A percentile compares a stretch with the other conserved stretches of the same genome.
phyloP scores from a whole-genome alignment of 2,113 vertebrate genomes.

The Poecilia latipinna region DNA sequence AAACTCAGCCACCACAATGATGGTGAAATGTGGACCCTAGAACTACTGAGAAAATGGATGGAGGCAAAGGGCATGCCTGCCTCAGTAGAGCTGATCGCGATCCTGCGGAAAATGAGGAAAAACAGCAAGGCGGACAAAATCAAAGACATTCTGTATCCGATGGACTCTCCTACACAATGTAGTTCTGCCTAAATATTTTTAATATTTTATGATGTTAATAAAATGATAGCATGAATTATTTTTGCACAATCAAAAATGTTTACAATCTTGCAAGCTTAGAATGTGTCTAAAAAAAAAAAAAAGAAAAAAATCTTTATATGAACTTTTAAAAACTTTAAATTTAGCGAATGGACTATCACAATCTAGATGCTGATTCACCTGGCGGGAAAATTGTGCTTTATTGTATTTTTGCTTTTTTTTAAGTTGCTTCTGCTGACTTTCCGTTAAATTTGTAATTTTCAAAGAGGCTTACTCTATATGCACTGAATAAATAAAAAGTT shows the following conservation, averaged over 20 bases:
- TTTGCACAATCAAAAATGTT: neutral
- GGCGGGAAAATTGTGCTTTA: neutral
- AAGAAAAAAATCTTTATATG: neutral
- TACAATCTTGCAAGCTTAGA: neutral
- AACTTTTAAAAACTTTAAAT: neutral
- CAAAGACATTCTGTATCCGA: neutral
- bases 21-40: neutral
- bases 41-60: constrained; percentile 11
- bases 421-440: neutral
- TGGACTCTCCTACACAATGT: neutral
- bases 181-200: neutral
- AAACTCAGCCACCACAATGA: accelerated
- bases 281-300: too few relatives aligned
- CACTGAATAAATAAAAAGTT: neutral
- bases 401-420: neutral
- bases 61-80: constrained; percentile 6
- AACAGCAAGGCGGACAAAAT: neutral
- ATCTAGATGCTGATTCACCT: neutral
- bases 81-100: neutral
- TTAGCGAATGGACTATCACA: neutral
- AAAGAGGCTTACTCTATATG: neutral
- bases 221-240: neutral
- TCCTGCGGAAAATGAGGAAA: accelerated
- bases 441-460: neutral
- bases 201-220: neutral